These are phyloP conservation scores for Ennomos erosarius DNA, from an alignment of 2,888 invertebrate genomes.

Conservation along the genomic window DNA sequence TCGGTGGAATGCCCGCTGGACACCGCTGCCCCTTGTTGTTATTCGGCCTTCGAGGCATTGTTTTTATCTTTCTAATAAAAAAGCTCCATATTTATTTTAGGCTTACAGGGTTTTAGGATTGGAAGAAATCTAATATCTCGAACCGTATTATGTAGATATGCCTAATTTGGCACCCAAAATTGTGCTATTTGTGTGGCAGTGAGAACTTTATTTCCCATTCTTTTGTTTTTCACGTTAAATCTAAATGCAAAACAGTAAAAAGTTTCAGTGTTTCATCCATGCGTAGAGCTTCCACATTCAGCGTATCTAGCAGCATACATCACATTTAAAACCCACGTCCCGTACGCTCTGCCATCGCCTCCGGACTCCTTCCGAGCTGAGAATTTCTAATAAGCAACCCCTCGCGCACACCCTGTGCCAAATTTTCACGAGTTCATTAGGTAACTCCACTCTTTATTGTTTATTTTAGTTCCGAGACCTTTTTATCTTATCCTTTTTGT, in stretches of 20 bases:
- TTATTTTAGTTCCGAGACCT: conserved; percentile 67
- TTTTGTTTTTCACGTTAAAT: neutral
- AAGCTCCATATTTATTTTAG: conserved; percentile 81
- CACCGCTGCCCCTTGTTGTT: conserved; percentile 82
- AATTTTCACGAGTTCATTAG: conserved; percentile 76
- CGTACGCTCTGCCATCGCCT: conserved; percentile 50
- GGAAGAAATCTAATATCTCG: neutral
- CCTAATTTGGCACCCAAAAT: neutral
- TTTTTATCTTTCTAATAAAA: conserved; percentile 84
- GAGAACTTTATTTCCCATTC: neutral
- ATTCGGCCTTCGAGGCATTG: conserved; percentile 82
- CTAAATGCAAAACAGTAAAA: neutral
- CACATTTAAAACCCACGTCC: conserved; percentile 55
- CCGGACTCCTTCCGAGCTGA: conserved; percentile 62
- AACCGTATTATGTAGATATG: neutral
- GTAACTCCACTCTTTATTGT: conserved; percentile 69
- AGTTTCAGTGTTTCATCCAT: conserved; percentile 23
- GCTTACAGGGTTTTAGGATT: conserved; percentile 54
- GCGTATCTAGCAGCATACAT: conserved; percentile 33
- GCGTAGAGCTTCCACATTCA: conserved; percentile 32
- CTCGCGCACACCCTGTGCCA: conserved; percentile 64
- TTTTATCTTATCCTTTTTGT: conserved; percentile 61
- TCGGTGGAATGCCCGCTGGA: conserved; percentile 75
- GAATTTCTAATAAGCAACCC: conserved; percentile 73
- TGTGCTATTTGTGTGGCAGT: neutral